Evolutionary conservation across 2,797 vertebrate species (phyloP), one percentile per base, ranked within the genome.

Genomic region (Capromys pilorides): DNA sequence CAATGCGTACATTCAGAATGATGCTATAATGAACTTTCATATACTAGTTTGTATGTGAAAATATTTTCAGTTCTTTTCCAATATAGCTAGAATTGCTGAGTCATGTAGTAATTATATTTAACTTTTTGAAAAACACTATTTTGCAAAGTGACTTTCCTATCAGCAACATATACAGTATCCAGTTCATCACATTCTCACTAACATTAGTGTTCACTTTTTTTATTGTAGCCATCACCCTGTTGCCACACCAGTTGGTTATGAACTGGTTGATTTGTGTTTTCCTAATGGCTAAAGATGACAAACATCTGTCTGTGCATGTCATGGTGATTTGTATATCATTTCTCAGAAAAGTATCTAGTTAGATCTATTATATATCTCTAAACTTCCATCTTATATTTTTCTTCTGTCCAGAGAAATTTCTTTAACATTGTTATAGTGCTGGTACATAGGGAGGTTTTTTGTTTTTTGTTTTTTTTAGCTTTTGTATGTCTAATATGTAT

Each of bases 201-300:
- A 57, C 4, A 61, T 28, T 86, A 90, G 22, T 80, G 36, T 73
- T 39, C 2, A 10, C 69, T 33, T 73, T 88, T 86, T 82, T 79
- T 2, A 64, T 49, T 24, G 8, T 78, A 78, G 28, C 26, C 28
- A 31, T 78, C 75, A 57, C 16, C 54, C 54, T 57, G 54, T 19
- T 57, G 16, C 54, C 54, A 19, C 54, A 57, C 54, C 14, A 18
- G 8, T 3, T 78, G 82, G 54, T 5, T 93, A 7, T 87, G 62
- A 88, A 66, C 22, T 90, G 69, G 26, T 79, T 51, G 54, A 83
- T 90, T 94, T 93, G n/a, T 16, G 59, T 64, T 83, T 96, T 16
- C 33, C 36, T 87, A 51, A 26, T 79, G 36, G 82, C n/a, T 86
- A 78, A 57, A 62, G 79, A 62, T 82, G 83, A 57, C 69, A 49